Conservation (phyloP, 2,113 vertebrate species). For the Martes martes region DNA sequence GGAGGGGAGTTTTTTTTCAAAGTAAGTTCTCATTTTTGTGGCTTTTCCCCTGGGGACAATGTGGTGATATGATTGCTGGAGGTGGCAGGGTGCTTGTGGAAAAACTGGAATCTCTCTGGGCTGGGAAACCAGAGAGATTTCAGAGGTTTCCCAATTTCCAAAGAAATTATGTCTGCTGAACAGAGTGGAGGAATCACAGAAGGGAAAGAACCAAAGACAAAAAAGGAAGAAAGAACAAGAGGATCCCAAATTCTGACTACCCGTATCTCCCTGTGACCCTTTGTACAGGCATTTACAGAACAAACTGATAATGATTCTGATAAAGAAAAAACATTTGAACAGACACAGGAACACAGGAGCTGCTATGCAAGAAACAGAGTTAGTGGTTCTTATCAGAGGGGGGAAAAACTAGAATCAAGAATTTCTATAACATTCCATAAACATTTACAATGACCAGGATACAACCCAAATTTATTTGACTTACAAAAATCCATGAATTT, state of each 20-base stretch:
- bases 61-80: neutral
- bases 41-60: neutral
- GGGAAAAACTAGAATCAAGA: neutral
- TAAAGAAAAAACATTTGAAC: neutral
- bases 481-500: neutral
- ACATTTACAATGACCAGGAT: neutral
- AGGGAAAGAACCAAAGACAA: neutral
- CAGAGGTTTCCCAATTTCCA: neutral
- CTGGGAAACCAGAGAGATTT: neutral
- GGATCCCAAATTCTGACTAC: neutral
- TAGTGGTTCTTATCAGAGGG: neutral
- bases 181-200: neutral
- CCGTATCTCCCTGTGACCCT: neutral
- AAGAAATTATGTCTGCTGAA: neutral
- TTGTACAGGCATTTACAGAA: neutral
- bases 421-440: neutral
- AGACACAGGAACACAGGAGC: neutral
- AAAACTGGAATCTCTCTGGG: neutral
- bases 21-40: neutral
- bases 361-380: neutral
- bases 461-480: neutral
- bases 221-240: neutral
- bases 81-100: neutral
- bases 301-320: neutral
- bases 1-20: neutral